phyloP scores from a whole-genome alignment of 2,797 vertebrate species.

The Microctenopoma stevenorrisi region DNA sequence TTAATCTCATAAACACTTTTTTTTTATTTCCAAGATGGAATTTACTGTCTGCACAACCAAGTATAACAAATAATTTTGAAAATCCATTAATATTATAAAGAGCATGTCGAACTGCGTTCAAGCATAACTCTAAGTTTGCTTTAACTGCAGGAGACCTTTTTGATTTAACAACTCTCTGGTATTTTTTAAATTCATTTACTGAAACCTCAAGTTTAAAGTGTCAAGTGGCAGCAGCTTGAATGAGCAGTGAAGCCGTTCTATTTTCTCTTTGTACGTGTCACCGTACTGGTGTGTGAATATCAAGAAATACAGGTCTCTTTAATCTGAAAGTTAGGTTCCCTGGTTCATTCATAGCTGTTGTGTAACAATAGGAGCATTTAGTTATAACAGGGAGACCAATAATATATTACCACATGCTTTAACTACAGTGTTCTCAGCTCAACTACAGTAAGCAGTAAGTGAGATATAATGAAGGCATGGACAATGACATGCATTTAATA shows the following conservation, averaged over 20 bases:
- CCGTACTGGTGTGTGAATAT: constrained; percentile 28
- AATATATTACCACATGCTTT: constrained; percentile 11
- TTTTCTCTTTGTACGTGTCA: constrained; percentile 19
- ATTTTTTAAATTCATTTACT: constrained; percentile 54
- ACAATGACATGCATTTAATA: neutral
- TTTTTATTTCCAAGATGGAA: constrained; percentile 49
- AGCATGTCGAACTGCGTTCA: constrained; percentile 61
- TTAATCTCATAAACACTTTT: constrained; percentile 44
- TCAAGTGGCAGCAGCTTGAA: constrained; percentile 63
- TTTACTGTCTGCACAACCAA: constrained; percentile 55
- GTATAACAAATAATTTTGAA: constrained; percentile 61
- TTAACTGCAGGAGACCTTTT: constrained; percentile 60
- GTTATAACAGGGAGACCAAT: neutral
- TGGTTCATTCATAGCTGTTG: constrained; percentile 30
- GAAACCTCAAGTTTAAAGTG: constrained; percentile 62
- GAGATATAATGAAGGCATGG: neutral
- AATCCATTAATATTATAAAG: constrained; percentile 68
- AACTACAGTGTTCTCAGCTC: neutral
- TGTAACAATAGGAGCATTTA: constrained; percentile 16
- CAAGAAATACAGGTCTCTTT: constrained; percentile 40
- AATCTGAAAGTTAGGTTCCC: constrained; percentile 20
- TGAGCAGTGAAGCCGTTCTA: constrained; percentile 32
- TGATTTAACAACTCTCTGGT: constrained; percentile 51
- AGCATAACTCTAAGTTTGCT: constrained; percentile 64
- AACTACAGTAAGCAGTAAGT: neutral